These are phyloP conservation scores for Acomys russatus DNA, from an alignment of 2,797 vertebrate species.

Conservation along the genomic window DNA sequence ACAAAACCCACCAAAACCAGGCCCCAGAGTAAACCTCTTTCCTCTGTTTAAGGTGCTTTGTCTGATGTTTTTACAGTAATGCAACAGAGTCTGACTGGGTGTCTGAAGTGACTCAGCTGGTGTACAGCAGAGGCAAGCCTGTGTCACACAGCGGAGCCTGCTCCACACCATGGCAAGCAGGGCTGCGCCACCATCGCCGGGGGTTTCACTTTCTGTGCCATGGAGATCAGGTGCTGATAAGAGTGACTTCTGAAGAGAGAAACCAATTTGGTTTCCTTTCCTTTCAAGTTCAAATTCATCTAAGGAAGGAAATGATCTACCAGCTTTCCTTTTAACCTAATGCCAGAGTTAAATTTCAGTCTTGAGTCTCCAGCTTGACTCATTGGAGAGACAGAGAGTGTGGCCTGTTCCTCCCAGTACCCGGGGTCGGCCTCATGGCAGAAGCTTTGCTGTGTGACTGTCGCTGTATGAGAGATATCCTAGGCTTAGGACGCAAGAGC, in stretches of 20 bases:
- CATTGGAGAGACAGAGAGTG: background rate
- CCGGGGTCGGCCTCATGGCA: background rate
- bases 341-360: background rate
- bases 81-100: background rate
- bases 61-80: background rate
- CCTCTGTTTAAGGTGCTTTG: background rate
- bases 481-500: background rate
- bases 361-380: no score
- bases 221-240: background rate
- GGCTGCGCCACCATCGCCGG: accelerated
- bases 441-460: background rate
- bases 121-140: constrained; percentile 11
- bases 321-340: constrained; percentile 9
- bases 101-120: constrained; percentile 2
- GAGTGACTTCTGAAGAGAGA: constrained; percentile 27
- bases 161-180: background rate
- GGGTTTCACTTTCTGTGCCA: background rate
- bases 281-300: constrained; percentile 68
- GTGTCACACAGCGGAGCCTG: accelerated
- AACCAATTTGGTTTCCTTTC: constrained; percentile 59
- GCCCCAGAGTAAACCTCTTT: background rate
- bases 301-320: constrained; percentile 32
- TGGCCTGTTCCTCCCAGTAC: background rate
- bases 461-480: background rate
- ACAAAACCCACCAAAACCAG: background rate